Percentiles rank a stretch among this genome's conserved stretches.
Conservation (phyloP, 2,113 vertebrate species). For the Solenodon paradoxus region DNA sequence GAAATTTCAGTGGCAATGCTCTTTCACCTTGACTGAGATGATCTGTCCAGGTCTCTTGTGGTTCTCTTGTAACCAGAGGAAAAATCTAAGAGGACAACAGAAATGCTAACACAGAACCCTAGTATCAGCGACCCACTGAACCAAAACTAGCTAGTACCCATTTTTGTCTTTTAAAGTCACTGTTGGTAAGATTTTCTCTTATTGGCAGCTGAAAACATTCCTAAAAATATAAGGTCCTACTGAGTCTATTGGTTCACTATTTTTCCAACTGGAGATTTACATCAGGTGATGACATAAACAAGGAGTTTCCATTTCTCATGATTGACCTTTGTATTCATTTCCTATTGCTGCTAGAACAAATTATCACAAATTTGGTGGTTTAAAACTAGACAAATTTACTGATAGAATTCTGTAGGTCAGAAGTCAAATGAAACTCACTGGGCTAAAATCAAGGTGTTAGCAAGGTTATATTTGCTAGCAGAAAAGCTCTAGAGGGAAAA, state of each 20-base stretch:
- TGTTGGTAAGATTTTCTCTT: not conserved
- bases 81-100: not conserved
- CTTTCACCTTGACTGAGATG: not conserved
- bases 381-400: not conserved
- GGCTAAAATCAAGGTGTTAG: not conserved
- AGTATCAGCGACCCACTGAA: not conserved
- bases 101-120: not conserved
- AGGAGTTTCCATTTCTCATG: not conserved
- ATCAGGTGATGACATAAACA: not conserved
- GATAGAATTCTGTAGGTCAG: not conserved
- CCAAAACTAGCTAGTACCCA: not conserved
- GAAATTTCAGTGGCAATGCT: not conserved
- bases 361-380: not conserved
- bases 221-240: not conserved
- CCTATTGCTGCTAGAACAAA: not conserved
- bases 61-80: not conserved
- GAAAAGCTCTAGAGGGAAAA: not conserved
- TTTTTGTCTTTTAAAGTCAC: not conserved
- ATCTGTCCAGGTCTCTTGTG: not conserved
- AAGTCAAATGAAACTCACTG: not conserved
- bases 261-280: not conserved
- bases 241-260: not conserved
- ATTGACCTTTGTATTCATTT: not conserved
- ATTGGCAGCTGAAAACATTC: not conserved
- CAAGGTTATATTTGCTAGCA: not conserved